A percentile compares a stretch with the other conserved stretches of the same genome.
Evolutionary conservation across 2,888 invertebrate genomes (phyloP).

Genomic region (Spodoptera picta): DNA sequence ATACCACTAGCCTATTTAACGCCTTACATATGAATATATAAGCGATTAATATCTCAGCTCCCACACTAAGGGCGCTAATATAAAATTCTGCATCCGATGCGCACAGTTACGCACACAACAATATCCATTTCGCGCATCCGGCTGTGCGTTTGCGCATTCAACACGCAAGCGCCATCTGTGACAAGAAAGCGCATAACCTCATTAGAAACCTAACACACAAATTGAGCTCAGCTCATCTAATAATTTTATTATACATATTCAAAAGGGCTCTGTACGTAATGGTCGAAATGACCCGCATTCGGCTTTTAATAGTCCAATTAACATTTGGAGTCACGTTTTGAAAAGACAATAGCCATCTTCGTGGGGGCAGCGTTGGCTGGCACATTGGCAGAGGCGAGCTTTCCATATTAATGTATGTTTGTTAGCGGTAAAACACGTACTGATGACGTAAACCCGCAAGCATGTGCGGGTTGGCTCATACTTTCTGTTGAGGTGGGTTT

Average conservation of each 20-base stretch:
- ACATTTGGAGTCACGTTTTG: conserved; percentile 88
- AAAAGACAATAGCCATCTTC: conserved; percentile 88
- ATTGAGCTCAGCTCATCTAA: conserved; percentile 85
- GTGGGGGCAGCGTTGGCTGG: conserved; percentile 86
- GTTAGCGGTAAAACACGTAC: conserved; percentile 88
- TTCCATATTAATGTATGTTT: conserved; percentile 89
- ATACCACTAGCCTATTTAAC: conserved; percentile 61
- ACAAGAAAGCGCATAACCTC: conserved; percentile 89
- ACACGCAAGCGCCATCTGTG: conserved; percentile 82
- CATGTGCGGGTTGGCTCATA: conserved; percentile 75
- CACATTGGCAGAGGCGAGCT: conserved; percentile 85
- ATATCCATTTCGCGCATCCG: conserved; percentile 87
- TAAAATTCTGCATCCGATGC: conserved; percentile 78
- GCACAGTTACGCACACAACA: conserved; percentile 80
- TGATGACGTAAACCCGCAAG: conserved; percentile 81
- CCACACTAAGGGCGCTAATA: conserved; percentile 75
- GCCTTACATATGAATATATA: conserved; percentile 57
- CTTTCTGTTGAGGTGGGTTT: conserved; percentile 68
- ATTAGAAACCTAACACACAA: conserved; percentile 87
- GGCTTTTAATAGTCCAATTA: conserved; percentile 88
- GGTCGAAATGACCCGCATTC: conserved; percentile 88
- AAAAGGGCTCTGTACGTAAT: conserved; percentile 86
- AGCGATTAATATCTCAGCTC: conserved; percentile 64
- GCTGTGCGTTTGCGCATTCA: conserved; percentile 84
- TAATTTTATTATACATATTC: conserved; percentile 89